Evolutionary conservation across 30 jellyfish, hydroid and myxozoan species (phyloP).

Genomic region (Clytia hemisphaerica): DNA sequence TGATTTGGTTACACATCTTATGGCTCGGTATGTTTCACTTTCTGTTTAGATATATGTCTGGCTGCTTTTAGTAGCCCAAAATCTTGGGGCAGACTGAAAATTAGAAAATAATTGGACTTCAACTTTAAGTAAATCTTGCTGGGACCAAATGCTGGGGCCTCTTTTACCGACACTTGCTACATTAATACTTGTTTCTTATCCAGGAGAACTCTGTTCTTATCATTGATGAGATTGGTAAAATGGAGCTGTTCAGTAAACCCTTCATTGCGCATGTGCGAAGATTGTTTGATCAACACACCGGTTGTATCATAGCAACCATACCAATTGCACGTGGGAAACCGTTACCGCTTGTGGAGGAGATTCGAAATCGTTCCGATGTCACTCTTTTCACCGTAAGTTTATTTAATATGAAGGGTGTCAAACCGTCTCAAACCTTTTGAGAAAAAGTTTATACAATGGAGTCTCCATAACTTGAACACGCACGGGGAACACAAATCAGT

Average conservation of each 20-base stretch:
- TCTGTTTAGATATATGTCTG: not conserved
- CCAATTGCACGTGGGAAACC: constrained; percentile 53
- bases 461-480: too few relatives aligned
- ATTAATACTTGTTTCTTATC: too few relatives aligned
- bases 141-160: too few relatives aligned
- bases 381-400: constrained; percentile 34
- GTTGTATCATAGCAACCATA: constrained; percentile 46
- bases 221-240: constrained; percentile 72
- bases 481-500: too few relatives aligned
- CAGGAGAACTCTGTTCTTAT: constrained; percentile 13
- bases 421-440: too few relatives aligned
- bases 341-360: constrained; percentile 29
- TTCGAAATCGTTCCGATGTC: constrained; percentile 38
- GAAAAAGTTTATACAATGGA: too few relatives aligned
- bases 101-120: too few relatives aligned
- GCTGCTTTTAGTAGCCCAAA: constrained; percentile 3
- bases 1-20: not conserved
- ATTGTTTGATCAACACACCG: constrained; percentile 17
- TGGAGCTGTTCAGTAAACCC: constrained; percentile 51
- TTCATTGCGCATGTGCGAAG: constrained; percentile 16
- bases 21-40: not conserved
- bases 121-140: too few relatives aligned
- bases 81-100: too few relatives aligned
- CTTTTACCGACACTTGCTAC: too few relatives aligned
- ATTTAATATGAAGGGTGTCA: too few relatives aligned